Evolutionary conservation across 2,797 vertebrate genomes (phyloP).

Genomic region (Loriculus beryllinus): DNA sequence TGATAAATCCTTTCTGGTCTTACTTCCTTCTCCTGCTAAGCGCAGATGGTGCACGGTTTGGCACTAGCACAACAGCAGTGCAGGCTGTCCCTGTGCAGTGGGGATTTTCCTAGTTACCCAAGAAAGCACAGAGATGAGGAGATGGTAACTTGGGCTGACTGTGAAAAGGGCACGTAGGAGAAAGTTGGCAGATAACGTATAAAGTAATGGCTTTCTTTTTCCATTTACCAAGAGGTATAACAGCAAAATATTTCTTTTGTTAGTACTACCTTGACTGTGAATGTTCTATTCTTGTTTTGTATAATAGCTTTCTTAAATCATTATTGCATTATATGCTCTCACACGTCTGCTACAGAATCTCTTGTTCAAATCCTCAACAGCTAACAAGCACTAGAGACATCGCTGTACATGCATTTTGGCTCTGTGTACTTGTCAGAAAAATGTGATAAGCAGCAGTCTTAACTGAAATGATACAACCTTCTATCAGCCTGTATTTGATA

Average conservation of each 20-base stretch:
- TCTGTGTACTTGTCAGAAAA: background rate
- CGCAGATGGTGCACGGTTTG: background rate
- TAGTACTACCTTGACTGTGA: background rate
- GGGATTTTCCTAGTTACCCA: background rate
- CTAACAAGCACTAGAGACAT: background rate
- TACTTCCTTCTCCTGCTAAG: background rate
- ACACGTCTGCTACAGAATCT: background rate
- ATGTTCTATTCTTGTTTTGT: background rate
- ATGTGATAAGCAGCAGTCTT: background rate
- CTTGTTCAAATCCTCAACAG: background rate
- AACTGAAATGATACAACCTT: background rate
- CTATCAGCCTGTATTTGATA: background rate
- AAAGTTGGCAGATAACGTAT: background rate
- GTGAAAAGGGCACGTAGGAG: background rate
- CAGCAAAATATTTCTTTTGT: background rate
- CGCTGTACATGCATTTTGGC: background rate
- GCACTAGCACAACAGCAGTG: background rate
- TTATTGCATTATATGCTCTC: background rate
- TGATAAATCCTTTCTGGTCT: background rate
- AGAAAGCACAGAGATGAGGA: background rate
- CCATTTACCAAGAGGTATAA: background rate
- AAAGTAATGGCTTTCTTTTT: background rate
- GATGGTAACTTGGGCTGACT: background rate
- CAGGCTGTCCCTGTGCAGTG: background rate
- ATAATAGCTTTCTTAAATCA: background rate